Percentiles rank a stretch among this genome's conserved stretches.
Evolutionary conservation across 1,140 invertebrate genomes (phyloP).

Genomic region (Cylas formicarius): DNA sequence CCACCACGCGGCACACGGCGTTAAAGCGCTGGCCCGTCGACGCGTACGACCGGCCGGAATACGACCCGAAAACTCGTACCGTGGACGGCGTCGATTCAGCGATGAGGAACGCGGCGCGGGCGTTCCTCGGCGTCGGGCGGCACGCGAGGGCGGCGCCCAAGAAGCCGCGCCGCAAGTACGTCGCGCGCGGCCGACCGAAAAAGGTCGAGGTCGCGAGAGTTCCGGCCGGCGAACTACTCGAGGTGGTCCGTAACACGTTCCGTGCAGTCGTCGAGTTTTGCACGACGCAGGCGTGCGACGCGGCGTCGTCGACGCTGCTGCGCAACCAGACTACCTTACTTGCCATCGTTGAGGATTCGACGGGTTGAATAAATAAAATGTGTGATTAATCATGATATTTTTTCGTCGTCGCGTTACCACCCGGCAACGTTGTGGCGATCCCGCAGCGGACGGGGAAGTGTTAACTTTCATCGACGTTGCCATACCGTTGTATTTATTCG

Average conservation of each 20-base stretch:
- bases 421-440: too few relatives aligned
- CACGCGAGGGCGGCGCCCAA: too few relatives aligned
- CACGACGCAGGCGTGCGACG: slow-evolving; percentile 2
- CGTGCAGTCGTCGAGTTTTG: slow-evolving; percentile 11
- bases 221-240: slow-evolving; percentile 11
- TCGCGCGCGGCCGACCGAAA: slow-evolving; percentile 4
- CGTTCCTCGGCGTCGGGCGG: too few relatives aligned
- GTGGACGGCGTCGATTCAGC: slow-evolving; percentile 23
- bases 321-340: slow-evolving; percentile 14
- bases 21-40: slow-evolving; percentile 36
- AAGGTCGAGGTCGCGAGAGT: slow-evolving; percentile 12
- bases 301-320: slow-evolving; percentile 8
- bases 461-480: too few relatives aligned
- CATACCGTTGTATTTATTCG: too few relatives aligned
- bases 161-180: slow-evolving; percentile 3
- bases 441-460: too few relatives aligned
- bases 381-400: too few relatives aligned
- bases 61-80: slow-evolving; percentile 31
- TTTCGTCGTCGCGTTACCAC: too few relatives aligned
- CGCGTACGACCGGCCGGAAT: slow-evolving; percentile 42
- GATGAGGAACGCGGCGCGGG: too few relatives aligned
- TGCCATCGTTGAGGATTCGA: background rate
- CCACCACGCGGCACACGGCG: background rate
- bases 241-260: slow-evolving; percentile 7
- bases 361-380: background rate